A percentile compares a stretch with the other conserved stretches of the same genome.
Evolutionary conservation across 2,888 invertebrate species (phyloP).

Genomic region (Drosophila pegasa): DNA sequence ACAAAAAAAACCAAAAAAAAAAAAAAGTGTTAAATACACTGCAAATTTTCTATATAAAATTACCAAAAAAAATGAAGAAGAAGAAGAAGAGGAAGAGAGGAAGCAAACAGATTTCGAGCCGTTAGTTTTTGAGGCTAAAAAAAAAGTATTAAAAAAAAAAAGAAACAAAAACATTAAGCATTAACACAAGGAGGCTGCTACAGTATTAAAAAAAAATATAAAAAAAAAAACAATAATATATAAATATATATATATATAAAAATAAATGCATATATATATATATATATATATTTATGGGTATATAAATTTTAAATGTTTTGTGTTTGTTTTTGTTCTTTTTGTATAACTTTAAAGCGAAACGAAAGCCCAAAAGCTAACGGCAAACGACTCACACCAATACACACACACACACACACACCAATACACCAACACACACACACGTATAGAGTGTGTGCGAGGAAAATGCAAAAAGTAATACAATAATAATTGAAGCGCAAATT

Average conservation of each 20-base stretch:
- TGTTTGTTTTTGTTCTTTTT: slow-evolving; percentile 49
- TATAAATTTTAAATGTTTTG: slow-evolving; percentile 60
- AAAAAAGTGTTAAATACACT: slow-evolving; percentile 68
- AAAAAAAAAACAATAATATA: slow-evolving; percentile 27
- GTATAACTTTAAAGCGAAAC: slow-evolving; percentile 48
- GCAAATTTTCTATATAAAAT: slow-evolving; percentile 60
- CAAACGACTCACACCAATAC: slow-evolving; percentile 21
- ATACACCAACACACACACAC: slow-evolving; percentile 16
- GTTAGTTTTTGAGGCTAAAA: slow-evolving; percentile 1
- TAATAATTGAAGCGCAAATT: slow-evolving; percentile 79
- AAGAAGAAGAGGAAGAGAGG: slow-evolving; percentile 17
- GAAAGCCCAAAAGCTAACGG: slow-evolving; percentile 52
- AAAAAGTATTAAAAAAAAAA: slow-evolving; percentile 32
- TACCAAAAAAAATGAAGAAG: slow-evolving; percentile 19
- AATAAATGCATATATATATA: slow-evolving; percentile 25
- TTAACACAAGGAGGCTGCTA: slow-evolving; percentile 80
- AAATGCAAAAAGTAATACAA: slow-evolving; percentile 57
- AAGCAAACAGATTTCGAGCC: no score
- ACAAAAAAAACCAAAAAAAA: slow-evolving; percentile 37
- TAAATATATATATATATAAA: slow-evolving; percentile 30
- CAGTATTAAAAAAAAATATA: slow-evolving; percentile 75
- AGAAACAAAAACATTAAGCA: slow-evolving; percentile 38
- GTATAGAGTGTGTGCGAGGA: slow-evolving; percentile 53
- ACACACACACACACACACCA: not conserved
- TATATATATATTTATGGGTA: slow-evolving; percentile 35